A percentile compares a stretch with the other conserved stretches of the same genome.
Evolutionary conservation across 2,888 invertebrate genomes (phyloP).

Genomic region (Tanytarsus gracilentus): DNA sequence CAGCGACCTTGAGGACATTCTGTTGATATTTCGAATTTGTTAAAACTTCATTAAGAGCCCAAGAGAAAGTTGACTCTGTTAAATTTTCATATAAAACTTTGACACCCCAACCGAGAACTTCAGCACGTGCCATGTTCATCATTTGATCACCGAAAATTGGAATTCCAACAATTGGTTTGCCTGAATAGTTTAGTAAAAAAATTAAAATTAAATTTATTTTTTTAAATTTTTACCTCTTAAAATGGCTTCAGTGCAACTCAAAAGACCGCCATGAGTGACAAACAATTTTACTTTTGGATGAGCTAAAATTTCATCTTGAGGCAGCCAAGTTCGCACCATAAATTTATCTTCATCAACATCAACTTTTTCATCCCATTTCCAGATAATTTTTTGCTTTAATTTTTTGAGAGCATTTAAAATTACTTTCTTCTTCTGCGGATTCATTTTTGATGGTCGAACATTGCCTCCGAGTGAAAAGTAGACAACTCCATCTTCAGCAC

Average conservation of each 20-base stretch:
- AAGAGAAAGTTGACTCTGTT: neutral
- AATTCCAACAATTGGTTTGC: slow-evolving; percentile 12
- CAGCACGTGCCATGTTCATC: slow-evolving; percentile 22
- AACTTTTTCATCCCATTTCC: slow-evolving; percentile 30
- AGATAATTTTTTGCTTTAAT: slow-evolving; percentile 30
- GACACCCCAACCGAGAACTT: neutral
- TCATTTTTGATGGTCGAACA: slow-evolving; percentile 36
- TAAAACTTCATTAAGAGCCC: slow-evolving; percentile 2
- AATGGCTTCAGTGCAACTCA: slow-evolving; percentile 2
- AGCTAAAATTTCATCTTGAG: slow-evolving; percentile 13
- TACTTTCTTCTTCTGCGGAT: slow-evolving; percentile 34
- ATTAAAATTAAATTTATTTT: neutral
- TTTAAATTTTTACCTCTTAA: neutral
- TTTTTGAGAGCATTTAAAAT: slow-evolving; percentile 33
- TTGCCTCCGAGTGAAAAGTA: slow-evolving; percentile 46
- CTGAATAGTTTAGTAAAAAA: neutral
- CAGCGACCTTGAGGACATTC: neutral
- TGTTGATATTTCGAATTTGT: neutral
- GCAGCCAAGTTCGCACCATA: slow-evolving; percentile 11
- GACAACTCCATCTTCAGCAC: slow-evolving; percentile 43
- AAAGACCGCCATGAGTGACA: slow-evolving; percentile 5
- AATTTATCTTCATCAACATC: neutral
- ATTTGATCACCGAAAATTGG: slow-evolving; percentile 27
- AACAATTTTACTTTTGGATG: slow-evolving; percentile 9
- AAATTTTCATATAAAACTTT: neutral